Percentiles rank a stretch among this genome's conserved stretches.
phyloP scores from a whole-genome alignment of 2,888 invertebrate genomes.

The Thymelicus acteon region DNA sequence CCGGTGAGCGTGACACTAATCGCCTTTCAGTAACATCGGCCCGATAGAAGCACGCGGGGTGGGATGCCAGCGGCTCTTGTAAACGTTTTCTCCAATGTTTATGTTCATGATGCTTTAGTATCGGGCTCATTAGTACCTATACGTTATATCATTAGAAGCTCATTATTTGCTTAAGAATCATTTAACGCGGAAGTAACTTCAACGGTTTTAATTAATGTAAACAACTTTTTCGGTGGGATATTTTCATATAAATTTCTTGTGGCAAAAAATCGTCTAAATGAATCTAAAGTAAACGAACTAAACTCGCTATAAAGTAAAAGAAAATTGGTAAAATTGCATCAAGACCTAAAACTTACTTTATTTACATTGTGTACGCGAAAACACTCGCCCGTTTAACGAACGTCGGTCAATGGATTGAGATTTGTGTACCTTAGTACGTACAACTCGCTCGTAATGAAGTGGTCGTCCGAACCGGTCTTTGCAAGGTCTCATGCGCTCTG shows the following conservation, averaged over 20 bases:
- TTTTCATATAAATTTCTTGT: too few relatives aligned
- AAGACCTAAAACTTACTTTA: not conserved
- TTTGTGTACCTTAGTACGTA: conserved; percentile 48
- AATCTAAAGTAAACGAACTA: too few relatives aligned
- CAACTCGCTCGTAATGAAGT: conserved; percentile 61
- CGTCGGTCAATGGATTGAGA: conserved; percentile 39
- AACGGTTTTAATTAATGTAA: too few relatives aligned
- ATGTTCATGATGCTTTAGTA: conserved; percentile 36
- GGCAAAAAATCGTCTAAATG: too few relatives aligned
- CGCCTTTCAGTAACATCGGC: conserved; percentile 58
- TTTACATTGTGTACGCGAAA: conserved; percentile 10
- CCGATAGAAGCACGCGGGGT: conserved; percentile 59
- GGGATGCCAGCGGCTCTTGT: conserved; percentile 50
- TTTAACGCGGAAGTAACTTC: too few relatives aligned
- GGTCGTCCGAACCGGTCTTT: conserved; percentile 62
- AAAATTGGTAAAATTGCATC: not conserved
- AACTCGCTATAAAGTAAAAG: not conserved
- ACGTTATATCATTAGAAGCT: not conserved
- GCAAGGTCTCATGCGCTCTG: conserved; percentile 48
- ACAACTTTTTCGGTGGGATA: too few relatives aligned
- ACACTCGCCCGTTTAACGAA: conserved; percentile 2
- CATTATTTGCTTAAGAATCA: too few relatives aligned
- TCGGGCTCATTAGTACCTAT: conserved; percentile 31
- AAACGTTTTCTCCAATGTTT: conserved; percentile 41
- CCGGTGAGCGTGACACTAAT: conserved; percentile 71